Percentiles rank a stretch among this genome's conserved stretches.
Conservation (phyloP, 1,140 invertebrate species). For the Caerostris darwini region DNA sequence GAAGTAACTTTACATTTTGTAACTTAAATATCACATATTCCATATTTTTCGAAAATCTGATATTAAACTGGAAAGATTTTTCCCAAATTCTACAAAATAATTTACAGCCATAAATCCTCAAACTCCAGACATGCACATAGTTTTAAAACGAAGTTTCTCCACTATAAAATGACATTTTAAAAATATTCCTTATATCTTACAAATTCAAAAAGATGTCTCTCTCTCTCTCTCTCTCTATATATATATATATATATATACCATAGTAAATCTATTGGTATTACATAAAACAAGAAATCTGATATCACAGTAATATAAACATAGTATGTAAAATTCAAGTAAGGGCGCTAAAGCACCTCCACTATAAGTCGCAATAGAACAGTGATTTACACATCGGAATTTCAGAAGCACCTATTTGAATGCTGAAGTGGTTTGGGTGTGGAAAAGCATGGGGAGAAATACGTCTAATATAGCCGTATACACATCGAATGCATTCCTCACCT, state of each 20-base stretch:
- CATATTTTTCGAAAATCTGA: too few relatives aligned
- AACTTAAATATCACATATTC: too few relatives aligned
- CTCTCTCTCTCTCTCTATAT: background rate
- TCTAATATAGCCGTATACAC: slow-evolving; percentile 54
- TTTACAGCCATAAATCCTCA: too few relatives aligned
- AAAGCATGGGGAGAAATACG: slow-evolving; percentile 53
- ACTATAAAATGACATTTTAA: too few relatives aligned
- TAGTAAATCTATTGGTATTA: background rate
- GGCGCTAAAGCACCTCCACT: background rate
- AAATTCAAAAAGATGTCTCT: background rate
- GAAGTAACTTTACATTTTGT: too few relatives aligned
- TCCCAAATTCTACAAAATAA: too few relatives aligned
- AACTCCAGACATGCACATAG: too few relatives aligned
- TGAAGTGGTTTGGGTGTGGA: background rate
- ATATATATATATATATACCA: too few relatives aligned
- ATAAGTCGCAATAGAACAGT: slow-evolving; percentile 36
- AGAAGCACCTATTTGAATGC: slow-evolving; percentile 53
- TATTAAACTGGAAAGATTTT: too few relatives aligned
- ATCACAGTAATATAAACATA: background rate
- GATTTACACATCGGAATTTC: slow-evolving; percentile 66
- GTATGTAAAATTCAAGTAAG: slow-evolving; percentile 8
- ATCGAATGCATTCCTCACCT: slow-evolving; percentile 29
- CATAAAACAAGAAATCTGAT: background rate
- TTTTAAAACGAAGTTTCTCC: too few relatives aligned
- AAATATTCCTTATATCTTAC: too few relatives aligned